Base-by-base conservation (phyloP, 2,888 invertebrate species). In the Fragum whitleyi region DNA sequence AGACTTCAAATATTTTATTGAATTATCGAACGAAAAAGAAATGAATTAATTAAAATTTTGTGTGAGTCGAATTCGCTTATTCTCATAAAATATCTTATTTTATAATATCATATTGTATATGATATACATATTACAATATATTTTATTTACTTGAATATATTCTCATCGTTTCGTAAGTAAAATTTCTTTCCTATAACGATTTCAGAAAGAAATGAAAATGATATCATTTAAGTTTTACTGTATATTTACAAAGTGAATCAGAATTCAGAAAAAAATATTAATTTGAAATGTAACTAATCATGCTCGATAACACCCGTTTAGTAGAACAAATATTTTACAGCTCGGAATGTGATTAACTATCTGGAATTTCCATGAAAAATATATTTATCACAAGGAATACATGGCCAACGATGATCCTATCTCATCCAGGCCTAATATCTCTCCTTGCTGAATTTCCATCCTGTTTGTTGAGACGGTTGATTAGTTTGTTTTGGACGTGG, bases 301-400 rank as follows among this genome's bases (percentile, higher is more conserved):
- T 42, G 65, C 21, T 23, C 39, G 65, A 42, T 65, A 65, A 42
- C 65, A 42, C 42, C 42, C 65, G 26, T 65, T 65, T 65, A 65
- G 11, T 23, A 65, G 26, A 65, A 65, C 65, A 65, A 65, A 65
- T 65, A 65, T 65, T 36, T 65, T 39, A 65, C 65, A 65, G 65
- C 36, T 65, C 36, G 16, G 21, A 42, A n/a, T 7, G 42, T 65
- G 65, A 65, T 65, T 65, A 65, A 65, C 65, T 39, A 42, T 39
- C 65, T 26, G 16, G 26, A 21, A 65, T 65, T 65, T 42, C 39
- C 65, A 65, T 65, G 36, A 39, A 65, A 65, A 65, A 65, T 65
- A 42, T 42, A 65, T 65, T 39, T 65, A 65, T 65, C 65, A 65
- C 28, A 16, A 3, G 23, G 23, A 26, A 65, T 36, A 42, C 65